A percentile compares a stretch with the other conserved stretches of the same genome.
Evolutionary conservation across 2,797 vertebrate species (phyloP).

Genomic region (Chelmon rostratus): DNA sequence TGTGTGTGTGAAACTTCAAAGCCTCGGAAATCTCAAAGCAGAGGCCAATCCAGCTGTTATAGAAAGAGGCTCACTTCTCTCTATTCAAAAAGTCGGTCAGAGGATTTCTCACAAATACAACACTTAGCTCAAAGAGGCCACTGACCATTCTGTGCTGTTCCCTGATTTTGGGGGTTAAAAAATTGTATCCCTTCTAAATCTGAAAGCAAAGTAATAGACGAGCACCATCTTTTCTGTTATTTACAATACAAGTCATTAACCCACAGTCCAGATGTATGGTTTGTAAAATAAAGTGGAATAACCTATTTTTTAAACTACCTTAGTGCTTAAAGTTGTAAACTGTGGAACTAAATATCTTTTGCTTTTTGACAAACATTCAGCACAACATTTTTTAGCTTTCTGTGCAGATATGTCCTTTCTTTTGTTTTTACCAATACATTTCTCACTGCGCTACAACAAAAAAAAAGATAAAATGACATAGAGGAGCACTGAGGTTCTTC

Average conservation of each 20-base stretch:
- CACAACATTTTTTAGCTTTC: background rate
- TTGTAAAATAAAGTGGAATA: background rate
- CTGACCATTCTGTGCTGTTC: background rate
- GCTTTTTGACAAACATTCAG: background rate
- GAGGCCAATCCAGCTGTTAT: conserved; percentile 24
- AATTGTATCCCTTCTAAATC: background rate
- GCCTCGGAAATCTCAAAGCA: conserved; percentile 16
- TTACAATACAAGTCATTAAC: background rate
- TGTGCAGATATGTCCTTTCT: background rate
- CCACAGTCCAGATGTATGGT: background rate
- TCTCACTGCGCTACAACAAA: background rate
- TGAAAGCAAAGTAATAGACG: background rate
- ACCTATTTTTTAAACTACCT: background rate
- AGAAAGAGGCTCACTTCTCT: conserved; percentile 16
- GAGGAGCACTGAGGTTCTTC: background rate
- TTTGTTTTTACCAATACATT: background rate
- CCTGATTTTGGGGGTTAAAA: no score
- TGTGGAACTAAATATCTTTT: background rate
- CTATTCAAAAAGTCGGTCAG: background rate
- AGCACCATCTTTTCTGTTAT: background rate
- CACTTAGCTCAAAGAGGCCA: background rate
- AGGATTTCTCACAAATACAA: background rate
- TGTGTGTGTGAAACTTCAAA: conserved; percentile 56
- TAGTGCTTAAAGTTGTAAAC: background rate
- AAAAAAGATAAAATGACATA: background rate